These are phyloP conservation scores for Hyles vespertilio DNA, from an alignment of 1,140 invertebrate genomes.

Conservation along the genomic window DNA sequence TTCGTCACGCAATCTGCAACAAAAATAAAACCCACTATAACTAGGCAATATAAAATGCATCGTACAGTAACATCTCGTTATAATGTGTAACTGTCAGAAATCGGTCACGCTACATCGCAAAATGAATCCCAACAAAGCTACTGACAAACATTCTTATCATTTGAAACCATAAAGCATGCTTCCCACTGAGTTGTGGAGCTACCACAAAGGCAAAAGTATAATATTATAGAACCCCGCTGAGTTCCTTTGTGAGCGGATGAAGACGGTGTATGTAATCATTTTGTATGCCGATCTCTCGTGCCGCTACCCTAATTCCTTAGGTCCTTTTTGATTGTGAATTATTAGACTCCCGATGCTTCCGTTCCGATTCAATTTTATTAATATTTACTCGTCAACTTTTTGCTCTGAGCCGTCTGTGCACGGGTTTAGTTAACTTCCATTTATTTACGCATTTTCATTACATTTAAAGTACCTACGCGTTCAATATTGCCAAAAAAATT, in stretches of 20 bases:
- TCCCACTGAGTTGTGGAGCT: slow-evolving; percentile 59
- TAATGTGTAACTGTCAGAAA: slow-evolving; percentile 15
- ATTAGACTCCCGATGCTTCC: slow-evolving; percentile 61
- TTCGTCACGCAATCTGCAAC: slow-evolving; percentile 89
- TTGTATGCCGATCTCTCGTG: slow-evolving; percentile 58
- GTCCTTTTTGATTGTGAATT: slow-evolving; percentile 67
- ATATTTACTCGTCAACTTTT: slow-evolving; percentile 44
- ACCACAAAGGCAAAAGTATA: slow-evolving; percentile 69
- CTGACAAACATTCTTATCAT: slow-evolving; percentile 73
- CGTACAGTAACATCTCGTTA: slow-evolving; percentile 5
- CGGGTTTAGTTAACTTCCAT: too few species aligned
- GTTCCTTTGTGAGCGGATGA: slow-evolving; percentile 67
- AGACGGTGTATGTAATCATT: slow-evolving; percentile 70
- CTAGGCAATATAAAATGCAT: slow-evolving; percentile 2
- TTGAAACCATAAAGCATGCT: slow-evolving; percentile 72
- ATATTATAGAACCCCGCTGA: slow-evolving; percentile 71
- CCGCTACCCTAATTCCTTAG: slow-evolving; percentile 65
- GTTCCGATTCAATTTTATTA: slow-evolving; percentile 53
- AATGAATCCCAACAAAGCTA: slow-evolving; percentile 57
- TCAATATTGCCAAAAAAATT: neutral
- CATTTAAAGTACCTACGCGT: neutral
- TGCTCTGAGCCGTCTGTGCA: too few species aligned
- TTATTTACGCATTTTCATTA: too few species aligned
- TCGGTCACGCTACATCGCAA: slow-evolving; percentile 55
- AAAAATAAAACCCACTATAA: slow-evolving; percentile 28